Evolutionary conservation across 2,888 invertebrate genomes (phyloP).

Genomic region (Rhodophaea formosa): DNA sequence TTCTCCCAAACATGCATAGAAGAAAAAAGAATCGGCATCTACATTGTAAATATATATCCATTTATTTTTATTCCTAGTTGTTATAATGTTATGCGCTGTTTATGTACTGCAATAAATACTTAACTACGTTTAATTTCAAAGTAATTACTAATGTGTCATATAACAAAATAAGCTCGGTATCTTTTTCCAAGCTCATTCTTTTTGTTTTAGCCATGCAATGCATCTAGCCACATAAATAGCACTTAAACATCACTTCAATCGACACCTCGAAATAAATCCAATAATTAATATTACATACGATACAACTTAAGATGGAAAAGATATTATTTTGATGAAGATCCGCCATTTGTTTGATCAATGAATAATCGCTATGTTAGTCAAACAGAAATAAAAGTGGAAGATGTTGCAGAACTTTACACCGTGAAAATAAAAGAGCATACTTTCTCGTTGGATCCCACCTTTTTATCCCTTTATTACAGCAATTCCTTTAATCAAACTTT

Average conservation of each 20-base stretch:
- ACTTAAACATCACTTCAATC: constrained; percentile 30
- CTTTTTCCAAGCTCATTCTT: constrained; percentile 9
- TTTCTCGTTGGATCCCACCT: too few relatives aligned
- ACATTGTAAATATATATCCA: too few relatives aligned
- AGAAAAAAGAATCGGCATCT: too few relatives aligned
- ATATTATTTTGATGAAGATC: constrained; percentile 64
- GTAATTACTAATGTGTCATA: background rate
- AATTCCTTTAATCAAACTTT: too few relatives aligned
- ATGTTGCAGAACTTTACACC: constrained; percentile 52
- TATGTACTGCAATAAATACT: too few relatives aligned
- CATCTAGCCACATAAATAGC: constrained; percentile 23
- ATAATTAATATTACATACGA: constrained; percentile 52
- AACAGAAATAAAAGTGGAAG: constrained; percentile 45
- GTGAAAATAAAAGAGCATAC: constrained; percentile 38
- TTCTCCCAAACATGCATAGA: too few relatives aligned
- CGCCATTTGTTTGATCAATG: constrained; percentile 66
- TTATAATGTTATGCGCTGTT: too few relatives aligned
- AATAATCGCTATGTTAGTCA: constrained; percentile 53
- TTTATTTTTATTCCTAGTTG: too few relatives aligned
- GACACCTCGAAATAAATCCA: constrained; percentile 43
- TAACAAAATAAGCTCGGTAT: background rate
- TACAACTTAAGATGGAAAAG: constrained; percentile 45
- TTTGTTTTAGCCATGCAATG: constrained; percentile 24
- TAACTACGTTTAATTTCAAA: too few relatives aligned
- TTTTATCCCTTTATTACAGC: too few relatives aligned